Evolutionary conservation across 2,113 vertebrate genomes (phyloP).

Genomic region (Diadophis punctatus): DNA sequence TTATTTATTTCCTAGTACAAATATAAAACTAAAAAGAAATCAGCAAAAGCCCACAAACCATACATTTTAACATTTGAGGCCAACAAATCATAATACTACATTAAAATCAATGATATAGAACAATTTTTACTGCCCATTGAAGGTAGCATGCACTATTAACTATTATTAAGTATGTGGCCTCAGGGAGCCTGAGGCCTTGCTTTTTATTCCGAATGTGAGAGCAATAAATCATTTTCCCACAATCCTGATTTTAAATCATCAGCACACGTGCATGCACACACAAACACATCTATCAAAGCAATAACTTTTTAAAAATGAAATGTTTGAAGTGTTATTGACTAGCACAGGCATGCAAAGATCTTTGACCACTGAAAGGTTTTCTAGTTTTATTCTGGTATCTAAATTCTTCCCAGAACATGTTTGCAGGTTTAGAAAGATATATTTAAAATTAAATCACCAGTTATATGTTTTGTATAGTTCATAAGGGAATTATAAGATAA

Average conservation of each 20-base stretch:
- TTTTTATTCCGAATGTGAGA: background rate
- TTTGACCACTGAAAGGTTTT: background rate
- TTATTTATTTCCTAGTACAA: background rate
- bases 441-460: background rate
- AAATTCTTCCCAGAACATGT: background rate
- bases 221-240: background rate
- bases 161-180: background rate
- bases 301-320: background rate
- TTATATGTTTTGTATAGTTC: background rate
- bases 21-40: background rate
- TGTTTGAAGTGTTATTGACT: background rate
- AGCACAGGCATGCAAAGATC: background rate
- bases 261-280: background rate
- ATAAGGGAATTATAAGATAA: background rate
- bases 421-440: background rate
- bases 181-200: background rate
- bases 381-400: background rate
- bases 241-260: background rate
- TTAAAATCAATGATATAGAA: background rate
- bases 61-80: background rate
- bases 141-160: background rate
- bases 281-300: background rate
- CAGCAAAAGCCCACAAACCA: background rate
- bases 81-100: background rate
- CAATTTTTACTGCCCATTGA: background rate